These are phyloP conservation scores for Archilochus colubris DNA, from an alignment of 2,113 vertebrate genomes.

Conservation along the genomic window DNA sequence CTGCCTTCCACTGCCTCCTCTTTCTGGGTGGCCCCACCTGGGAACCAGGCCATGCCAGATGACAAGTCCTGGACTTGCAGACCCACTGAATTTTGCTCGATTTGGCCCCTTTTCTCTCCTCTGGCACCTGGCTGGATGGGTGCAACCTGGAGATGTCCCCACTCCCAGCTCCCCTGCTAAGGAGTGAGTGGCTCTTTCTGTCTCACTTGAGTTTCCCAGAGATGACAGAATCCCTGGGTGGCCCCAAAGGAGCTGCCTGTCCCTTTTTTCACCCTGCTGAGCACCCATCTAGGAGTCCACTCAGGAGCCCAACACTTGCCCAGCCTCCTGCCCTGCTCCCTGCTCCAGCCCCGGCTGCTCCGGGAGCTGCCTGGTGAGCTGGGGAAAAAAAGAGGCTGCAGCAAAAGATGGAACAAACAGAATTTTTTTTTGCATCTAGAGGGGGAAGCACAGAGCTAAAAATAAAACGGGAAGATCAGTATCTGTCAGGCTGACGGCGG, in stretches of 20 bases:
- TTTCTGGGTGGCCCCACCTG: neutral
- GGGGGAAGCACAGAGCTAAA: constrained; percentile 89
- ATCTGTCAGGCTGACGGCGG: constrained; percentile 85
- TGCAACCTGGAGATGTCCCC: neutral
- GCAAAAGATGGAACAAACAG: constrained; percentile 83
- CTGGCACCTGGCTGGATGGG: neutral
- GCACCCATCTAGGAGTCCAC: neutral
- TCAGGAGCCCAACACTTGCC: neutral
- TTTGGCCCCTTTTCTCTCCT: neutral
- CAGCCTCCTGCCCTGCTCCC: neutral
- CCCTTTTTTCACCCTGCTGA: neutral
- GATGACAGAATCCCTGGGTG: neutral
- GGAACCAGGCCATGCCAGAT: fast-evolving
- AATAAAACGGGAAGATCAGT: constrained; percentile 87
- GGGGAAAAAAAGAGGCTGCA: constrained; percentile 68
- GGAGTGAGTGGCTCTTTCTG: neutral
- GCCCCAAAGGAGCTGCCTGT: neutral
- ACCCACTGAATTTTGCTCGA: neutral
- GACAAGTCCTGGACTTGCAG: neutral
- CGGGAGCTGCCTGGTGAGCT: constrained; percentile 63
- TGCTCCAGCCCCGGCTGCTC: constrained; percentile 32
- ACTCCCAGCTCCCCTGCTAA: neutral
- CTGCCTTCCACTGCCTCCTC: neutral
- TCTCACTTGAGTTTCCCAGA: neutral
- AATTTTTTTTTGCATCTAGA: constrained; percentile 87